Evolutionary conservation across 1,140 invertebrate genomes (phyloP), one percentile per base, ranked within the genome.

Genomic region (Neodiprion pinetum): DNA sequence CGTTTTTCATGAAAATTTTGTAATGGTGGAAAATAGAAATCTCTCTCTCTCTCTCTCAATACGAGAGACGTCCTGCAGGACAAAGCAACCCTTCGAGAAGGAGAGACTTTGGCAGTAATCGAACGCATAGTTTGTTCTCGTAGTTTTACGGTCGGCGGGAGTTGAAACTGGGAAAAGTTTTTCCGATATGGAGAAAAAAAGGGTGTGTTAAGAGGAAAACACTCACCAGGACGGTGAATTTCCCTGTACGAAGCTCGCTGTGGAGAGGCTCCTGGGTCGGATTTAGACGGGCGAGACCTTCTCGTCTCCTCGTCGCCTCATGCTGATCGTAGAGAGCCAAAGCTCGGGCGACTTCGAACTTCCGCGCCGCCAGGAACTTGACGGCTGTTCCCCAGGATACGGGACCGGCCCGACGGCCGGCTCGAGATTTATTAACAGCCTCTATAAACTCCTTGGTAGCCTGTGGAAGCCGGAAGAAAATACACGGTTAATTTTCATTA

Each of bases 201-300:
- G 53, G 8, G n/a, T n/a, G 9, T 8, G 14, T 72, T 8, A 3
- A 1, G n/a, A 11, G 1, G 14, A 49, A 66, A 74, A 17, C 61
- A 90, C 93, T 92, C 89, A 98, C 97, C 93, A 99, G 90, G 85
- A 99, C 94, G 72, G 97, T 99, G 88, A 99, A 98, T 91, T 99
- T 99, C 84, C 96, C 96, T 74, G 96, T 98, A 79, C 93, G 91
- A 72, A 99, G 88, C 90, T 99, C 98, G 21, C 92, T 93, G 78
- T 93, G 92, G 14, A 99, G 90, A 9, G 95, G 95, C 81, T 97
- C 94, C 79, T 92, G 90, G 77, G 91, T 90, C 1, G 96, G 93
- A 85, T 98, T 93, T 80, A 99, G 94, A 71, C 93, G 89, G 48
- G 92, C 91, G 17, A 99, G 90, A 65, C 96, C 95, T 89, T 99